Percentiles rank a stretch among this genome's conserved stretches.
These are phyloP conservation scores for Pseudochirops corinnae DNA, from an alignment of 2,797 vertebrate genomes.

Conservation along the genomic window DNA sequence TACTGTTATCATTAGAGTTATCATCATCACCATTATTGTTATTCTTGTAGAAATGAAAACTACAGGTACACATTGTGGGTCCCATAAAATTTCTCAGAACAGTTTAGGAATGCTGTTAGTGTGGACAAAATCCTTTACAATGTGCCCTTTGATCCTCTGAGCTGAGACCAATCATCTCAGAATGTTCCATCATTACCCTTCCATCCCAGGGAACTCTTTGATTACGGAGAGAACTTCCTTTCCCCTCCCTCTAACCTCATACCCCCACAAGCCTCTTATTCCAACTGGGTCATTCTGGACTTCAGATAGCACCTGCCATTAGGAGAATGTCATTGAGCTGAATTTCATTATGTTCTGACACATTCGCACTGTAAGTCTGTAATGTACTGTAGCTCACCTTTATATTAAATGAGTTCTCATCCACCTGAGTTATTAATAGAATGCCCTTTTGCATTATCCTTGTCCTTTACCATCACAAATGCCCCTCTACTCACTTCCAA, in stretches of 20 bases:
- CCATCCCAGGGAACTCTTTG: slow-evolving; percentile 27
- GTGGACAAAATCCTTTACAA: slow-evolving; percentile 20
- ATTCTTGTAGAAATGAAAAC: neutral
- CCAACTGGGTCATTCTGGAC: slow-evolving; percentile 52
- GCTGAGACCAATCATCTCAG: slow-evolving; percentile 49
- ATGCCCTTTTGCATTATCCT: slow-evolving; percentile 56
- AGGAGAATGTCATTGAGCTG: slow-evolving; percentile 51
- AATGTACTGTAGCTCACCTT: slow-evolving; percentile 54
- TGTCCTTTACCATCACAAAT: slow-evolving; percentile 35
- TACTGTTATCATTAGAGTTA: neutral
- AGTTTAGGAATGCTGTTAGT: neutral
- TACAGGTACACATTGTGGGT: neutral
- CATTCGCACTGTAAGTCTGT: slow-evolving; percentile 51
- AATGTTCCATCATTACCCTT: slow-evolving; percentile 46
- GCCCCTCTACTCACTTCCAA: neutral
- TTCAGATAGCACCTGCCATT: slow-evolving; percentile 52
- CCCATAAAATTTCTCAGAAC: neutral
- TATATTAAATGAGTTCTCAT: slow-evolving; percentile 67
- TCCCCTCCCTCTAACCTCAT: neutral
- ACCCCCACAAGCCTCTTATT: slow-evolving; percentile 16
- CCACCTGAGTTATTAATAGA: slow-evolving; percentile 57
- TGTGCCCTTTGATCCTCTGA: neutral
- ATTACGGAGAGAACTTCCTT: neutral
- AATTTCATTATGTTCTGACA: slow-evolving; percentile 69
- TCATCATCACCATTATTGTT: neutral